A percentile compares a stretch with the other conserved stretches of the same genome.
phyloP scores from a whole-genome alignment of 2,797 vertebrate genomes.

The Poecile montanus region DNA sequence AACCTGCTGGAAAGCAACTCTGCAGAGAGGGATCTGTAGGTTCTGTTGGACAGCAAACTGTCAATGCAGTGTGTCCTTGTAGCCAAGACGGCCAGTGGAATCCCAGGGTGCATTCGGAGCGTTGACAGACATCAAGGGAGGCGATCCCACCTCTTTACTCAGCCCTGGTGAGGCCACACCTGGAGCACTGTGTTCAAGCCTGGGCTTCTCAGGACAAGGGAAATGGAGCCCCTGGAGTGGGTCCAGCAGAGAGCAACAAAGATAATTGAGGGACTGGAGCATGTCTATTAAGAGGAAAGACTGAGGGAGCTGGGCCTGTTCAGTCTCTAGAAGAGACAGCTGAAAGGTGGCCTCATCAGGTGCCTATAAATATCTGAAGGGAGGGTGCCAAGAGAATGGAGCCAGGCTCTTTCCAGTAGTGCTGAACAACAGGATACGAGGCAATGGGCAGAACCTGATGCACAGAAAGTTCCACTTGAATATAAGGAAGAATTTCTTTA shows the following conservation, averaged over 20 bases:
- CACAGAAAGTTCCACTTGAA: neutral
- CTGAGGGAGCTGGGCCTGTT: neutral
- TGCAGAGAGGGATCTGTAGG: neutral
- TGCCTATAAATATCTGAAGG: neutral
- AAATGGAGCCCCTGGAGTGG: neutral
- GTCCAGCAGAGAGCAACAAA: neutral
- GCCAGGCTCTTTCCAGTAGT: neutral
- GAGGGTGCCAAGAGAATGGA: neutral
- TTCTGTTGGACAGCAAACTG: neutral
- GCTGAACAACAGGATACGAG: neutral
- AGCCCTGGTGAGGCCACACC: neutral
- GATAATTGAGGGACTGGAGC: neutral
- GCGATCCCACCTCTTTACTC: neutral
- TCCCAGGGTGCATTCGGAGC: fast-evolving
- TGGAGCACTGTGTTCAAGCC: neutral
- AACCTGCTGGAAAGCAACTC: neutral
- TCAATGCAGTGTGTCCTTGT: neutral
- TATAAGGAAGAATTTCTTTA: neutral
- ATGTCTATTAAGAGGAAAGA: neutral
- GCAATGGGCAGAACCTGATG: neutral
- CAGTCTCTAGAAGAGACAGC: neutral
- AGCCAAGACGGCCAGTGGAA: neutral
- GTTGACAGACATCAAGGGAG: neutral
- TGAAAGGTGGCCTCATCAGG: neutral
- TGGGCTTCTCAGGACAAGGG: neutral